These are phyloP conservation scores for Pithys albifrons DNA, from an alignment of 2,113 vertebrate species.

Conservation along the genomic window DNA sequence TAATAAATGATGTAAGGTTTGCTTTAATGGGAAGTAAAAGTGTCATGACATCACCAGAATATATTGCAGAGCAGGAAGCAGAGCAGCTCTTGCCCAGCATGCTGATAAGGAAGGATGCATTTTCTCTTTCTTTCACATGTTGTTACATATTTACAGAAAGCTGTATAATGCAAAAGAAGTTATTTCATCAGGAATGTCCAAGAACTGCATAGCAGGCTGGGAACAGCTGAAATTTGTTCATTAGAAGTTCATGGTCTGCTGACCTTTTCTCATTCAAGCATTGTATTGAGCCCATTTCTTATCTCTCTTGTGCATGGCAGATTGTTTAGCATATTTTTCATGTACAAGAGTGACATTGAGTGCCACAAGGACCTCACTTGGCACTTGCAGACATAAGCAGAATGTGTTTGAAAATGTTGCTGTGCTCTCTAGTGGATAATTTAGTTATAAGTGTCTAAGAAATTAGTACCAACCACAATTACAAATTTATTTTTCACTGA, in stretches of 20 bases:
- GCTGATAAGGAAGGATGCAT: slow-evolving; percentile 5
- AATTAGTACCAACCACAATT: slow-evolving; percentile 52
- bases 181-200: slow-evolving; percentile 28
- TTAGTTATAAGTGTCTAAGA: slow-evolving; percentile 60
- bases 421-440: slow-evolving; percentile 72
- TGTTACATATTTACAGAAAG: not conserved
- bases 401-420: slow-evolving; percentile 69
- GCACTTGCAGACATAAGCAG: slow-evolving; percentile 52
- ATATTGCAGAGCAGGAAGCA: not conserved
- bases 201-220: slow-evolving; percentile 42
- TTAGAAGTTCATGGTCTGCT: slow-evolving; percentile 64
- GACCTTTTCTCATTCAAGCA: slow-evolving; percentile 49
- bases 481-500: slow-evolving; percentile 51
- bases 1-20: not conserved
- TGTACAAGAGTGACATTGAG: slow-evolving; percentile 8
- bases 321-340: slow-evolving; percentile 61
- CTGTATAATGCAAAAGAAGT: not conserved
- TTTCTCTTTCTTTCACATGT: slow-evolving; percentile 24
- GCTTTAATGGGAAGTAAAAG: not conserved
- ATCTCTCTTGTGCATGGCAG: slow-evolving; percentile 55
- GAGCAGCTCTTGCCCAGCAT: not conserved
- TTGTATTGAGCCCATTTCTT: slow-evolving; percentile 32
- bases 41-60: slow-evolving; percentile 14
- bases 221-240: slow-evolving; percentile 63
- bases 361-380: slow-evolving; percentile 36